Percentiles rank a stretch among this genome's conserved stretches.
These are phyloP conservation scores for Ectobius pallidus DNA, from an alignment of 2,888 invertebrate species.

Conservation along the genomic window DNA sequence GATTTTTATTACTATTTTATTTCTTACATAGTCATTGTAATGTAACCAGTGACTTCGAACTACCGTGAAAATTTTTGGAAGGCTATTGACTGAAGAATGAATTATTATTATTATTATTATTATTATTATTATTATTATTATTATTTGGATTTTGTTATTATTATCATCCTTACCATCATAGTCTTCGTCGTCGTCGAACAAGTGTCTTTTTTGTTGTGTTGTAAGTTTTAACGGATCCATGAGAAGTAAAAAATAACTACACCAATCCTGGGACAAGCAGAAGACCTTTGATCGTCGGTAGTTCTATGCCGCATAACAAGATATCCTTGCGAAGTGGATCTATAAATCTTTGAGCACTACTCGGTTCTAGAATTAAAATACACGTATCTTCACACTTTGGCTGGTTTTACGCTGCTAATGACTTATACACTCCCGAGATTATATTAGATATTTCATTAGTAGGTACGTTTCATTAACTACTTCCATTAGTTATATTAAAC, in stretches of 20 bases:
- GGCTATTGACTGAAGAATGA: no score
- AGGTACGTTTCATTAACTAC: not conserved
- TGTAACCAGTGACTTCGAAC: no score
- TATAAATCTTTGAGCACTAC: conserved; percentile 3
- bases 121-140: no score
- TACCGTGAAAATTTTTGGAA: no score
- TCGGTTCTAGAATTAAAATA: not conserved
- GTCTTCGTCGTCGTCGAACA: no score
- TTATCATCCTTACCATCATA: no score
- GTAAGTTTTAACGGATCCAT: not conserved
- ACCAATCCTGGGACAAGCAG: not conserved
- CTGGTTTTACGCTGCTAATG: not conserved
- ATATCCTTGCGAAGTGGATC: conserved; percentile 1
- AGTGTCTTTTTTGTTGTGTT: not conserved
- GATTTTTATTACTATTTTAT: no score
- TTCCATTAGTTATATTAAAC: conserved; percentile 6
- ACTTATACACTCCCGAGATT: conserved; percentile 9
- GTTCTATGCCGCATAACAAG: not conserved
- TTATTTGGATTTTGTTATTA: no score
- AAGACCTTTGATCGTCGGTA: not conserved
- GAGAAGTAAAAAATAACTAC: no score
- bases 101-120: no score
- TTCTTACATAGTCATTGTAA: no score
- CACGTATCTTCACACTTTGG: not conserved
- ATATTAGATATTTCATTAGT: conserved; percentile 12